phyloP scores from a whole-genome alignment of 1,140 invertebrate genomes.

The Diabrotica virgifera region DNA sequence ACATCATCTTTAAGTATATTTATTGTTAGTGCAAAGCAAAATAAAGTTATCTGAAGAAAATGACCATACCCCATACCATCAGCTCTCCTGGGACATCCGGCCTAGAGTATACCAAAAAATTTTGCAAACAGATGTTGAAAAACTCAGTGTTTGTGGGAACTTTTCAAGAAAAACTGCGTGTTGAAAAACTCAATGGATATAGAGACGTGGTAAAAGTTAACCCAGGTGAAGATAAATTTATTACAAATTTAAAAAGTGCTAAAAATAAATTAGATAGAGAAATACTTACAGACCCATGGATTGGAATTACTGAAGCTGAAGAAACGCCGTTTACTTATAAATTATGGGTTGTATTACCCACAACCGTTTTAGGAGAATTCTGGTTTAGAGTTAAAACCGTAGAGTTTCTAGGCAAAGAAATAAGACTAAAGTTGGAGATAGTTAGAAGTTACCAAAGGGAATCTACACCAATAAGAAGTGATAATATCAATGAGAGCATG shows the following conservation, averaged over 20 bases:
- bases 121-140: slow-evolving; percentile 36
- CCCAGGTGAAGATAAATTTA: slow-evolving; percentile 32
- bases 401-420: slow-evolving; percentile 33
- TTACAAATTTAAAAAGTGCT: slow-evolving; percentile 30
- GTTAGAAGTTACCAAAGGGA: slow-evolving; percentile 22
- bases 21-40: too few relatives aligned
- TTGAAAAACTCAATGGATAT: slow-evolving; percentile 33
- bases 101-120: slow-evolving; percentile 26
- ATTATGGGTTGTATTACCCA: slow-evolving; percentile 34
- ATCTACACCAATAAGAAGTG: not conserved
- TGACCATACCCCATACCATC: slow-evolving; percentile 1
- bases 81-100: not conserved
- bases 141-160: slow-evolving; percentile 34
- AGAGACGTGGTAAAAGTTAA: slow-evolving; percentile 34
- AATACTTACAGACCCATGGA: slow-evolving; percentile 26
- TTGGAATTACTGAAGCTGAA: slow-evolving; percentile 35
- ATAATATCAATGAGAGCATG: not conserved
- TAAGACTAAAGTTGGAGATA: slow-evolving; percentile 34
- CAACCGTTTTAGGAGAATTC: slow-evolving; percentile 37
- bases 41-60: not conserved
- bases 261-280: slow-evolving; percentile 25
- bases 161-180: slow-evolving; percentile 38
- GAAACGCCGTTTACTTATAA: slow-evolving; percentile 18
- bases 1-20: too few relatives aligned
- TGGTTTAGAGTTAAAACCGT: slow-evolving; percentile 38